Evolutionary conservation across 1,140 invertebrate species (phyloP).

Genomic region (Tribolium castaneum): DNA sequence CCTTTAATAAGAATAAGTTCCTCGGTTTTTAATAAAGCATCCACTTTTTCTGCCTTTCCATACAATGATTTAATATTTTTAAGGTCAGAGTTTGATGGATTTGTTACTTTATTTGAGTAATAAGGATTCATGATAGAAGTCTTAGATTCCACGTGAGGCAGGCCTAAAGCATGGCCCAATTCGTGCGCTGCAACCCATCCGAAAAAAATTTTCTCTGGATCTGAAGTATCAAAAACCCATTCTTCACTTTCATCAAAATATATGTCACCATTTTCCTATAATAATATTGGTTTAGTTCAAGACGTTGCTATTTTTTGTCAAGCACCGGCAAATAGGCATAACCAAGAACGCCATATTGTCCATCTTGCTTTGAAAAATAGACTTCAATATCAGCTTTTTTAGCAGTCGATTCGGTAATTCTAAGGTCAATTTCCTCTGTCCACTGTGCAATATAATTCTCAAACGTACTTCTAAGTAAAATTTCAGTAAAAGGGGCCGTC

Average conservation of each 20-base stretch:
- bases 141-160: slow-evolving; percentile 86
- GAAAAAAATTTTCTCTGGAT: neutral
- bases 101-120: neutral
- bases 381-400: slow-evolving; percentile 6
- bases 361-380: slow-evolving; percentile 67
- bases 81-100: neutral
- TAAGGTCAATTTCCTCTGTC: slow-evolving; percentile 1
- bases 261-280: slow-evolving; percentile 80
- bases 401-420: neutral
- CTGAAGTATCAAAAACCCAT: slow-evolving; percentile 70
- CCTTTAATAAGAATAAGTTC: slow-evolving; percentile 75
- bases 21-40: slow-evolving; percentile 1
- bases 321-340: slow-evolving; percentile 88
- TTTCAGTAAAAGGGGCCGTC: neutral
- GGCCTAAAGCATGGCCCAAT: slow-evolving; percentile 90
- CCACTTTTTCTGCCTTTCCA: neutral
- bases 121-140: slow-evolving; percentile 87
- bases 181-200: slow-evolving; percentile 90
- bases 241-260: slow-evolving; percentile 89
- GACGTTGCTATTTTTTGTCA: neutral
- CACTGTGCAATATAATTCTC: neutral
- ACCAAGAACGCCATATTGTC: slow-evolving; percentile 84
- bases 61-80: neutral
- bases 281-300: neutral
- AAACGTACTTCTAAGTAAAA: neutral